Evolutionary conservation across 1,140 invertebrate genomes (phyloP).

Genomic region (Meloidogyne chitwoodi): DNA sequence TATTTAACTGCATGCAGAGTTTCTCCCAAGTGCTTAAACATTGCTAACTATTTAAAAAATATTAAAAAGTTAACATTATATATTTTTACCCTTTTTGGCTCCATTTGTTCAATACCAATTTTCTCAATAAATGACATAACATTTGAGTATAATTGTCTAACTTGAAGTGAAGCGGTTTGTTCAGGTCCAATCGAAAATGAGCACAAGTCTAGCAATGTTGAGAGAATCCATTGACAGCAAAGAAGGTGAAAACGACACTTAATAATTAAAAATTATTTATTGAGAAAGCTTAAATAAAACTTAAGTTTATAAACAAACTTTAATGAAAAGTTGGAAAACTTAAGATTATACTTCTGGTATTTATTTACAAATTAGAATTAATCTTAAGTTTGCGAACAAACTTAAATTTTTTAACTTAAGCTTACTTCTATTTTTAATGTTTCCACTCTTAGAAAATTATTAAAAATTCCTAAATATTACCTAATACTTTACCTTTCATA

Average conservation of each 20-base stretch:
- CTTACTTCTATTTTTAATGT: no score
- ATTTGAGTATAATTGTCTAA: conserved; percentile 35
- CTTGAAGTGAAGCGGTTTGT: conserved; percentile 23
- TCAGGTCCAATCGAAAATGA: conserved; percentile 36
- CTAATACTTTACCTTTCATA: no score
- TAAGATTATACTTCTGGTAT: no score
- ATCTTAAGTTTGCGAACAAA: no score
- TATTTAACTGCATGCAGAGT: not conserved
- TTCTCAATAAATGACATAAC: conserved; percentile 11
- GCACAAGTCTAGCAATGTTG: conserved; percentile 51
- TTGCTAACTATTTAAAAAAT: conserved; percentile 32
- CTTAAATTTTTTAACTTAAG: no score
- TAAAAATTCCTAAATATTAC: no score
- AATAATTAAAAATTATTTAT: no score
- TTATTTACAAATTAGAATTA: no score
- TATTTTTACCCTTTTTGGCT: not conserved
- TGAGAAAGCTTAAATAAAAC: no score
- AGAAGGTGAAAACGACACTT: conserved; percentile 25
- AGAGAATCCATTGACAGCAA: conserved; percentile 45
- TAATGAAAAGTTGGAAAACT: no score
- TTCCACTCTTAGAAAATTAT: no score
- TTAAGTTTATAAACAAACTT: no score
- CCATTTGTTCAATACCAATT: conserved; percentile 9
- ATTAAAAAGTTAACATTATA: not conserved
- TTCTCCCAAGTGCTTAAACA: conserved; percentile 64